These are phyloP conservation scores for Pelodiscus sinensis DNA, from an alignment of 2,113 vertebrate species.

Conservation along the genomic window DNA sequence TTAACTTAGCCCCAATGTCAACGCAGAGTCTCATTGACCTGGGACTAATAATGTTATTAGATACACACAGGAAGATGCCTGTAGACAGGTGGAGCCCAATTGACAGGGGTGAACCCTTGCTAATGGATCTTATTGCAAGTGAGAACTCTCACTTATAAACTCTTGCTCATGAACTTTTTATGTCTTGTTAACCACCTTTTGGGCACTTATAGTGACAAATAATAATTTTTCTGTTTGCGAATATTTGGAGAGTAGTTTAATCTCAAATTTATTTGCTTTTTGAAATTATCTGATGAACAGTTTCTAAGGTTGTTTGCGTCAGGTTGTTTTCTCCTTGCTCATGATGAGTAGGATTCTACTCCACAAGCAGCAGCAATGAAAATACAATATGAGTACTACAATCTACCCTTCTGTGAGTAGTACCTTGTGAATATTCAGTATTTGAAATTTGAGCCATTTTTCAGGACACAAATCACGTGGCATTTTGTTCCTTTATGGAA, in stretches of 20 bases:
- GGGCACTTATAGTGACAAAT: neutral
- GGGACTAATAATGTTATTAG: fast-evolving
- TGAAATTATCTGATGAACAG: neutral
- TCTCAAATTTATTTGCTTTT: neutral
- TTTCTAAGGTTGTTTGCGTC: neutral
- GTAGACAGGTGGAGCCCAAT: neutral
- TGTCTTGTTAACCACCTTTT: neutral
- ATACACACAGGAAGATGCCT: neutral
- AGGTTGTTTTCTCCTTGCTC: neutral
- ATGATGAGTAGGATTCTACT: neutral
- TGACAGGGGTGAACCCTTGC: neutral
- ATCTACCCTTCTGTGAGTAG: neutral
- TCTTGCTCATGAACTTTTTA: neutral
- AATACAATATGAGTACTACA: neutral
- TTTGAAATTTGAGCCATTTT: neutral
- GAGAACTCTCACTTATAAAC: neutral
- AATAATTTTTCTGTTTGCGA: neutral
- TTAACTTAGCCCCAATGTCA: neutral
- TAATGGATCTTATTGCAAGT: fast-evolving
- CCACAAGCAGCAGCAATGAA: neutral
- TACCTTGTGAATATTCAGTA: neutral
- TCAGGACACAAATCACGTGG: too few relatives aligned
- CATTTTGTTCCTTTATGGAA: too few relatives aligned
- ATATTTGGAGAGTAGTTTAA: neutral
- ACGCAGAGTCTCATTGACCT: neutral